Conservation (phyloP, 1,140 invertebrate genomes). For the Lasioglossum albipes region DNA sequence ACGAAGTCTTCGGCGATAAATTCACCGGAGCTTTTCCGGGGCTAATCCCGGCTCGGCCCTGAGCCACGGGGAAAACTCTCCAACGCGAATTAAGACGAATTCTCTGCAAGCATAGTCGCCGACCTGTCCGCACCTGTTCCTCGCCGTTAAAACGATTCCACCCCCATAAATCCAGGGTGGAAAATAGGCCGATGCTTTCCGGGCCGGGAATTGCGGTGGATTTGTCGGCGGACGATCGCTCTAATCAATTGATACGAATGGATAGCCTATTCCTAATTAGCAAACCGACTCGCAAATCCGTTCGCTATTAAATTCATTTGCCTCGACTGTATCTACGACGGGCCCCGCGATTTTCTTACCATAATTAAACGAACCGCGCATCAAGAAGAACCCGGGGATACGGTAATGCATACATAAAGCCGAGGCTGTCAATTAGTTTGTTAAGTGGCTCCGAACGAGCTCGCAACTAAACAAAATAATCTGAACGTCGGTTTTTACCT, state of each 20-base stretch:
- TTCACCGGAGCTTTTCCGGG: constrained; percentile 52
- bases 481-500: too few relatives aligned
- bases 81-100: constrained; percentile 64
- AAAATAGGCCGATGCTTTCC: constrained; percentile 2
- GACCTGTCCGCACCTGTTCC: constrained; percentile 1
- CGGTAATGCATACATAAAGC: too few relatives aligned
- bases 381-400: too few relatives aligned
- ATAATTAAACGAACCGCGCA: too few relatives aligned
- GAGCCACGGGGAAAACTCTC: constrained; percentile 45
- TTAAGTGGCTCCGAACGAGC: too few relatives aligned
- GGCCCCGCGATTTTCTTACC: too few relatives aligned
- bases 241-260: constrained; percentile 13
- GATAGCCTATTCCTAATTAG: neutral
- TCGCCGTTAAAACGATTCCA: constrained; percentile 5
- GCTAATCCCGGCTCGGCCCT: constrained; percentile 54
- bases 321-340: too few relatives aligned
- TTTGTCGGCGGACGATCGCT: constrained; percentile 7
- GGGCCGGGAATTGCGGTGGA: neutral
- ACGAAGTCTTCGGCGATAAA: constrained; percentile 62
- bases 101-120: neutral
- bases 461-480: too few relatives aligned
- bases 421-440: too few relatives aligned
- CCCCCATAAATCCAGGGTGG: constrained; percentile 14
- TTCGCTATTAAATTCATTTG: neutral
- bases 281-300: neutral